These are phyloP conservation scores for Myiothlypis coronata DNA, from an alignment of 2,797 vertebrate genomes.

Conservation along the genomic window DNA sequence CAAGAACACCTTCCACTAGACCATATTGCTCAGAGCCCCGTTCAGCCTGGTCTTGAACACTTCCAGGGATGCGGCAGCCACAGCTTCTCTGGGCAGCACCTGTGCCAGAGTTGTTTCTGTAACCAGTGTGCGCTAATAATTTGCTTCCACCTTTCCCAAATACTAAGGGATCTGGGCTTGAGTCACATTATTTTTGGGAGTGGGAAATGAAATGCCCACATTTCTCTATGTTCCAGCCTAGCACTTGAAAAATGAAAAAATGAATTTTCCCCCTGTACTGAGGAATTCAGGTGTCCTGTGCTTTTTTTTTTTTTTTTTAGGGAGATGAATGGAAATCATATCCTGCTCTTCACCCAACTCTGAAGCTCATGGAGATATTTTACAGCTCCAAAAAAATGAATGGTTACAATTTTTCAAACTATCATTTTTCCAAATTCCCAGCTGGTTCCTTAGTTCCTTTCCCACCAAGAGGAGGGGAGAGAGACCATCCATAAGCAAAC, in stretches of 20 bases:
- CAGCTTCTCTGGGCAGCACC: not conserved
- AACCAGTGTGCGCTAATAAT: not conserved
- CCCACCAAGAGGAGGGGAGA: too few species aligned
- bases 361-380: too few species aligned
- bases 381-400: too few species aligned
- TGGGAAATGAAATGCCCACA: not conserved
- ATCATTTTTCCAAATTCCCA: too few species aligned
- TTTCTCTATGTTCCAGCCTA: not conserved
- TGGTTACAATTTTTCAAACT: too few species aligned
- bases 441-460: too few species aligned
- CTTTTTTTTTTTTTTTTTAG: not conserved
- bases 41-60: not conserved
- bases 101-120: not conserved
- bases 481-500: too few species aligned
- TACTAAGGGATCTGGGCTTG: not conserved
- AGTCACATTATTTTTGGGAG: not conserved
- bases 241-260: not conserved
- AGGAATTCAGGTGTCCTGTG: not conserved
- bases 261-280: not conserved
- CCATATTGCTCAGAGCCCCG: not conserved
- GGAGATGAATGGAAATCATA: not conserved
- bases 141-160: not conserved
- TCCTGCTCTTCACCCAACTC: too few species aligned
- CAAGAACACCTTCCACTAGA: accelerated
- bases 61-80: not conserved